These are phyloP conservation scores for Zaprionus ornatus DNA, from an alignment of 1,140 invertebrate genomes.

Conservation along the genomic window DNA sequence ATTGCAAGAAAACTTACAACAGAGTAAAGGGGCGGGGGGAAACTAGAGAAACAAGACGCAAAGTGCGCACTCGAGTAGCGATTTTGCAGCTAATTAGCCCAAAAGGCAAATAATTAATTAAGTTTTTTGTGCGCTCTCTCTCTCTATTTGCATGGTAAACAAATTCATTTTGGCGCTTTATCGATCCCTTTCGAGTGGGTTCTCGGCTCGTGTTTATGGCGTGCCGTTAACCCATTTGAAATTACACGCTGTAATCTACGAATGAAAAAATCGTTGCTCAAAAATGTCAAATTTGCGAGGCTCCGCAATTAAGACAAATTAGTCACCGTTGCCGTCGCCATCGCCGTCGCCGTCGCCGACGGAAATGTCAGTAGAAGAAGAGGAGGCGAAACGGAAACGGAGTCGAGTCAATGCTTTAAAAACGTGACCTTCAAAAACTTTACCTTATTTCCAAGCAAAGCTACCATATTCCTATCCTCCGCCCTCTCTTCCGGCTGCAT, in stretches of 20 bases:
- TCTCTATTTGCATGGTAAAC: constrained; percentile 33
- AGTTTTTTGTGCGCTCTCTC: constrained; percentile 22
- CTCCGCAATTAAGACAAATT: constrained; percentile 73
- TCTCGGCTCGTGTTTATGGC: constrained; percentile 29
- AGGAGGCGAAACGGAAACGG: constrained; percentile 10
- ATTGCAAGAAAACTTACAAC: constrained; percentile 23
- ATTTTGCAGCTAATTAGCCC: constrained; percentile 75
- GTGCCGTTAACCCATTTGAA: constrained; percentile 61
- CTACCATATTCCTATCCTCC: too few species aligned
- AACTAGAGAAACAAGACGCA: constrained; percentile 15
- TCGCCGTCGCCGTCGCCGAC: constrained; percentile 5
- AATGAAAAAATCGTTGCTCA: constrained; percentile 40
- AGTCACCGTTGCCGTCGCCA: constrained; percentile 26
- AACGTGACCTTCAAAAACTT: constrained; percentile 61
- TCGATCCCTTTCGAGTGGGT: constrained; percentile 19
- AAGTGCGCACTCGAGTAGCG: constrained; percentile 58
- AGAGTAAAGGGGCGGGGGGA: not conserved
- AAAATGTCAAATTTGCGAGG: constrained; percentile 65
- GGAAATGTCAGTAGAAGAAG: constrained; percentile 61
- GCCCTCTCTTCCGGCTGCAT: constrained; percentile 38
- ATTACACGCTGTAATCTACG: constrained; percentile 31
- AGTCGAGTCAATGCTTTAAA: constrained; percentile 53
- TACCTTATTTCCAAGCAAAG: not conserved
- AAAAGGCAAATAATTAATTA: constrained; percentile 71
- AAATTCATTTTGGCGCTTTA: constrained; percentile 41